A percentile compares a stretch with the other conserved stretches of the same genome.
phyloP scores from a whole-genome alignment of 37 sponge, comb jelly and placozoan genomes.

The Halisarca cf. caerulea region DNA sequence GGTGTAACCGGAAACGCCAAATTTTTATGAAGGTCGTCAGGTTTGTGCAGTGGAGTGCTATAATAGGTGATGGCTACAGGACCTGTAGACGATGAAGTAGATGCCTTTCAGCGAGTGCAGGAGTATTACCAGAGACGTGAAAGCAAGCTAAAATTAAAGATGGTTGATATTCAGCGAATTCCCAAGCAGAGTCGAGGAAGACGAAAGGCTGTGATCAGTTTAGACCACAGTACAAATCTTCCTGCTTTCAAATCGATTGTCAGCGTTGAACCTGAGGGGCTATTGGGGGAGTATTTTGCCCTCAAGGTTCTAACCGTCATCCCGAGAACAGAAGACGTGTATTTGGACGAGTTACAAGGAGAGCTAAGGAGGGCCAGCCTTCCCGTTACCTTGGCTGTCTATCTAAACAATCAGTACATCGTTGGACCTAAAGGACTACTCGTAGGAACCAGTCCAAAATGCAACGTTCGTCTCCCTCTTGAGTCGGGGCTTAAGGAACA shows the following conservation, averaged over 20 bases:
- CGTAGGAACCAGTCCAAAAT: constrained; percentile 53
- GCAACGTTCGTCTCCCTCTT: constrained; percentile 47
- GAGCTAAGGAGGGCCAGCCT: background rate
- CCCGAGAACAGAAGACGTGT: background rate
- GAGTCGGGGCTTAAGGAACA: constrained; percentile 30
- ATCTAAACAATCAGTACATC: constrained; percentile 54
- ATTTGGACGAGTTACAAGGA: background rate
- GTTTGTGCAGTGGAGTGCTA: too few species aligned
- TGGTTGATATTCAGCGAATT: background rate
- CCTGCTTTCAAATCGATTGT: background rate
- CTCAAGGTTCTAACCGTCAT: background rate
- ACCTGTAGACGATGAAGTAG: too few species aligned
- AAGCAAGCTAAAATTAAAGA: background rate
- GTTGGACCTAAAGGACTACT: constrained; percentile 60
- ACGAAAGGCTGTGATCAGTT: background rate
- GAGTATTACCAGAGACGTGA: background rate
- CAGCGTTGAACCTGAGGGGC: background rate
- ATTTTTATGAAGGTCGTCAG: too few species aligned
- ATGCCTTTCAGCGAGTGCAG: background rate
- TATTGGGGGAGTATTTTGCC: constrained; percentile 1
- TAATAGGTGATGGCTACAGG: too few species aligned
- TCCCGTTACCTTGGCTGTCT: constrained; percentile 47
- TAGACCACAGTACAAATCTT: background rate
- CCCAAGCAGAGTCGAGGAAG: background rate
- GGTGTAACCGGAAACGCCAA: too few species aligned